Conservation (phyloP, 1,140 invertebrate genomes). For the Ostrea edulis region DNA sequence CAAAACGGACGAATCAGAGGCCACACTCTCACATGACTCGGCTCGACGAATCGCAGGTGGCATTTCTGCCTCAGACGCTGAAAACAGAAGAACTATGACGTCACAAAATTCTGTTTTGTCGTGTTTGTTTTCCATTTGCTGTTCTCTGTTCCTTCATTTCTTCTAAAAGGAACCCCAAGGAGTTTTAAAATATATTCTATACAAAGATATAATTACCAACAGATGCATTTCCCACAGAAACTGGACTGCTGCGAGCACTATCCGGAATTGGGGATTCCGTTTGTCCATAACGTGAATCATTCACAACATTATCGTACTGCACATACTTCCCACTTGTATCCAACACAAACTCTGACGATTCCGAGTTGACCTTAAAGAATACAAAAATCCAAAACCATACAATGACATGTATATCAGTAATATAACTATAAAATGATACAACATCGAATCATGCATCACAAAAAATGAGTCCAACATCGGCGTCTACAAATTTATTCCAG, state of each 20-base stretch:
- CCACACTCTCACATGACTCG: conserved; percentile 90
- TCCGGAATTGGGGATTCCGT: conserved; percentile 78
- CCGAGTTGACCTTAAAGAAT: conserved; percentile 82
- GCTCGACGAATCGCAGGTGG: conserved; percentile 82
- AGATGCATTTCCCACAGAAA: conserved; percentile 66
- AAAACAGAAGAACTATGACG: not conserved
- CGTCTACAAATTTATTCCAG: too few relatives aligned
- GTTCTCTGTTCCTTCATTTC: too few relatives aligned
- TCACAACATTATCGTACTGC: conserved; percentile 85
- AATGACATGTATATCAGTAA: too few relatives aligned
- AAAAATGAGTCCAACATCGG: too few relatives aligned
- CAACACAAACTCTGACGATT: conserved; percentile 83
- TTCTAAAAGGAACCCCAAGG: too few relatives aligned
- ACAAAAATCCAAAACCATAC: not conserved
- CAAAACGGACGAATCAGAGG: conserved; percentile 89
- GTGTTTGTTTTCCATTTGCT: too few relatives aligned
- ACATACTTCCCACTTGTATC: conserved; percentile 85
- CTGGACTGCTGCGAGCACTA: conserved; percentile 68
- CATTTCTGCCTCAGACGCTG: conserved; percentile 74
- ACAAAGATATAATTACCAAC: conserved; percentile 54
- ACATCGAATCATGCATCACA: too few relatives aligned
- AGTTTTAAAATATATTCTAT: too few relatives aligned
- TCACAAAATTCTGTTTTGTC: too few relatives aligned
- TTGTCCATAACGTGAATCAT: conserved; percentile 80
- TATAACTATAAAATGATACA: too few relatives aligned